A percentile compares a stretch with the other conserved stretches of the same genome.
phyloP scores from a whole-genome alignment of 2,888 invertebrate species.

The Halocaridina rubra region DNA sequence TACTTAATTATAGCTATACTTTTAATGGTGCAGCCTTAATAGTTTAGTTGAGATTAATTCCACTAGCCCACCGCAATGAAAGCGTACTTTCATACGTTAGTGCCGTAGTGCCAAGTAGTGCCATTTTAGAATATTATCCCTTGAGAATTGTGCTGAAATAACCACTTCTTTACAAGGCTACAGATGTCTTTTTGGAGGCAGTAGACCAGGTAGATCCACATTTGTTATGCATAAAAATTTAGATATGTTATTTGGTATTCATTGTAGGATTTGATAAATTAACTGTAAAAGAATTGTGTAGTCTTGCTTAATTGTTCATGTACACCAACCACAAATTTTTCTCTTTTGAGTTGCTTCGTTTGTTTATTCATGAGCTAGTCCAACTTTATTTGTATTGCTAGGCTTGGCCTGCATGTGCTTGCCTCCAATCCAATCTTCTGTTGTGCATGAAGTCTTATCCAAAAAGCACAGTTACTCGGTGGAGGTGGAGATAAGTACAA shows the following conservation, averaged over 20 bases:
- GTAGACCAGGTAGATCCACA: slow-evolving; percentile 27
- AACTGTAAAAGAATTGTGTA: too few relatives aligned
- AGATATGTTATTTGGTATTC: neutral
- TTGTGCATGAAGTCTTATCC: slow-evolving; percentile 48
- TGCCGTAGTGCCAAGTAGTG: neutral
- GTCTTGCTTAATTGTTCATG: neutral
- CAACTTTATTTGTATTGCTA: neutral
- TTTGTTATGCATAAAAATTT: neutral
- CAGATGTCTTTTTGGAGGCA: slow-evolving; percentile 30
- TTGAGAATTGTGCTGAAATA: slow-evolving; percentile 3
- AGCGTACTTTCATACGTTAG: neutral
- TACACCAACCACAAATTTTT: neutral
- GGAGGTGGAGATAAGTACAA: neutral
- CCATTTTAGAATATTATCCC: neutral
- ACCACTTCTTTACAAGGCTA: slow-evolving; percentile 33
- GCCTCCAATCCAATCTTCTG: slow-evolving; percentile 10
- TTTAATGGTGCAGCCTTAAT: neutral
- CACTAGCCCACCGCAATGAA: neutral
- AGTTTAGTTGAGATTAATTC: neutral
- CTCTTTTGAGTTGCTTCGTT: neutral
- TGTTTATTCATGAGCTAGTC: too few relatives aligned
- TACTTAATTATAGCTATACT: neutral
- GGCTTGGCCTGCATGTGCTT: slow-evolving; percentile 46
- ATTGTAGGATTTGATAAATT: too few relatives aligned
- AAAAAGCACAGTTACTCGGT: slow-evolving; percentile 30